Conservation (phyloP, 2,888 invertebrate genomes). For the Drosophila gaucha region DNA sequence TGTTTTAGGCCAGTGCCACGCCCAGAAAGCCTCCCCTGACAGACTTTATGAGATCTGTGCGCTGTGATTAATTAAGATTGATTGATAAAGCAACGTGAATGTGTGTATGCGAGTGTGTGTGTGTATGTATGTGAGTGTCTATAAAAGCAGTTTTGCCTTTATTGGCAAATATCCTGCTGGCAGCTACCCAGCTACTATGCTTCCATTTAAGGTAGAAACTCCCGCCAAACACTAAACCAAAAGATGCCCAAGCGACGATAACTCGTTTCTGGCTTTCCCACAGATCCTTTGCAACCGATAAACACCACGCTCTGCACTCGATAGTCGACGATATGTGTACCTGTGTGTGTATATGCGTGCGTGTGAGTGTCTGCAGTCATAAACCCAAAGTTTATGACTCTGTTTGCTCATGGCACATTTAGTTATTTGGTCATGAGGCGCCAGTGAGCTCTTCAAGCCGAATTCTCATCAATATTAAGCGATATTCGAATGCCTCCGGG, state of each 20-base stretch:
- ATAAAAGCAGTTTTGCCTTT: slow-evolving; percentile 77
- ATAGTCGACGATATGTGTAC: slow-evolving; percentile 40
- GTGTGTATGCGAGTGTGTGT: slow-evolving; percentile 22
- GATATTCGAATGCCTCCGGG: slow-evolving; percentile 64
- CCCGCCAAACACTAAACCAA: slow-evolving; percentile 54
- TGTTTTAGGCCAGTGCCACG: slow-evolving; percentile 61
- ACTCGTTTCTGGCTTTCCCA: slow-evolving; percentile 50
- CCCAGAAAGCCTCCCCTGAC: slow-evolving; percentile 16
- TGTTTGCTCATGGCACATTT: slow-evolving; percentile 71
- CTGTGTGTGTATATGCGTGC: slow-evolving; percentile 12
- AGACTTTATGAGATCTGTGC: slow-evolving; percentile 78
- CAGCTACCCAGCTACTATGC: slow-evolving; percentile 48
- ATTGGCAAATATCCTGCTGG: slow-evolving; percentile 80
- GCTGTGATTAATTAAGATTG: slow-evolving; percentile 84
- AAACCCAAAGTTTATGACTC: slow-evolving; percentile 75
- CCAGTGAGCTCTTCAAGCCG: slow-evolving; percentile 14
- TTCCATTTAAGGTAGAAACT: slow-evolving; percentile 52
- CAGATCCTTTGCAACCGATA: slow-evolving; percentile 59
- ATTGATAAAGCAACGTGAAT: slow-evolving; percentile 80
- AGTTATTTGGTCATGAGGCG: slow-evolving; percentile 55
- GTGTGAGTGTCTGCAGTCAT: slow-evolving; percentile 46
- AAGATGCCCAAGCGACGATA: slow-evolving; percentile 54
- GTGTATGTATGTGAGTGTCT: slow-evolving; percentile 58
- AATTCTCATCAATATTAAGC: slow-evolving; percentile 74
- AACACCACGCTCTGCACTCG: slow-evolving; percentile 30